A percentile compares a stretch with the other conserved stretches of the same genome.
Conservation (phyloP, 1,140 invertebrate genomes). For the Apis florea region DNA sequence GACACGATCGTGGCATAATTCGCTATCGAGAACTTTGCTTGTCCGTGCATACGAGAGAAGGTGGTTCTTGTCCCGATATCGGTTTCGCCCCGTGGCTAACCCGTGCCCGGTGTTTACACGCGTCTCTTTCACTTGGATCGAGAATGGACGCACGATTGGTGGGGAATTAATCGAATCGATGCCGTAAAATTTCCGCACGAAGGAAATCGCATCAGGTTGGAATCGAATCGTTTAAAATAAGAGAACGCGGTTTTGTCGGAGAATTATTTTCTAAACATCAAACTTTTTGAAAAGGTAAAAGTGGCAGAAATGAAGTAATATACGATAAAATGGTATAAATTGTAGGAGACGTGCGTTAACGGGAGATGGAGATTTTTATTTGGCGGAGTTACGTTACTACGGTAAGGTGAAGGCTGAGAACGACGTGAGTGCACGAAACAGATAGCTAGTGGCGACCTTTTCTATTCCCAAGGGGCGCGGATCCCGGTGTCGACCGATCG, state of each 20-base stretch:
- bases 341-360: not conserved
- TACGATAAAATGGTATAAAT: too few species aligned
- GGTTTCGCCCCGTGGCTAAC: too few species aligned
- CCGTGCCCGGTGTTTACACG: slow-evolving; percentile 39
- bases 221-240: too few species aligned
- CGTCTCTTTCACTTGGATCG: slow-evolving; percentile 39
- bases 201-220: too few species aligned
- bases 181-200: too few species aligned
- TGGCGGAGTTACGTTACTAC: not conserved
- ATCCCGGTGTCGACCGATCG: not conserved
- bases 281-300: not conserved
- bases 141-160: too few species aligned
- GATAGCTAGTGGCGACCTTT: not conserved
- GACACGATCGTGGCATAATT: slow-evolving; percentile 56
- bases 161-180: not conserved
- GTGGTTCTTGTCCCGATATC: not conserved
- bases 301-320: fast-evolving
- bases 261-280: too few species aligned
- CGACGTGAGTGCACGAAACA: not conserved
- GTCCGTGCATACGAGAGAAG: not conserved
- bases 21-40: slow-evolving; percentile 43
- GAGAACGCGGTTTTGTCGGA: too few species aligned
- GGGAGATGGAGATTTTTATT: not conserved
- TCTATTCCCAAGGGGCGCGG: not conserved
- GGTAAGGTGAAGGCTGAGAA: not conserved